Conservation (phyloP, 2,888 invertebrate genomes). For the Psococerastis gibbosa region DNA sequence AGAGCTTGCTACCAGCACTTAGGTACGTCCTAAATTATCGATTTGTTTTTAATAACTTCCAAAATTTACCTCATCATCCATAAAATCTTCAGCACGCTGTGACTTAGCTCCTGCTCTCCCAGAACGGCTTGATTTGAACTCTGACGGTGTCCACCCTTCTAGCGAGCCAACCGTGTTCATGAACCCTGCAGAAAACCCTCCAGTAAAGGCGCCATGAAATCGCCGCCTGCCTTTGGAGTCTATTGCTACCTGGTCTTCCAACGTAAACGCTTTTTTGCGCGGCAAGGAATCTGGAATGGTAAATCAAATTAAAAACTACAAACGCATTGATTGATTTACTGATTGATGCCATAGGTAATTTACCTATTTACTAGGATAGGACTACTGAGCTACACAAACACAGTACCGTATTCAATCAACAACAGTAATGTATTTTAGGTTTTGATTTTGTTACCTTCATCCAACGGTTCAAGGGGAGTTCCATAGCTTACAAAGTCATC, state of each 20-base stretch:
- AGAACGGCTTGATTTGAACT: constrained; percentile 72
- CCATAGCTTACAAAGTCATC: constrained; percentile 55
- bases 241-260: constrained; percentile 75
- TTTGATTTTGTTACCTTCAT: constrained; percentile 74
- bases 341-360: constrained; percentile 12
- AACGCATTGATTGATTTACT: constrained; percentile 1
- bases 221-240: constrained; percentile 76
- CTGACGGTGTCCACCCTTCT: constrained; percentile 85
- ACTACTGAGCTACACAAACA: no score
- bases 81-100: constrained; percentile 79
- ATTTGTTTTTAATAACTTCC: no score
- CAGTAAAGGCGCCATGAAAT: constrained; percentile 98
- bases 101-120: constrained; percentile 38
- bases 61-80: constrained; percentile 86
- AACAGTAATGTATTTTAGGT: no score
- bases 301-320: constrained; percentile 16
- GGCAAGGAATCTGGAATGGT: constrained; percentile 47
- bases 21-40: no score
- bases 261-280: constrained; percentile 54
- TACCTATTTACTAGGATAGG: no score
- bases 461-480: constrained; percentile 58
- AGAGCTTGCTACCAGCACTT: not conserved
- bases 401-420: no score
- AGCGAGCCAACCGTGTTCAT: constrained; percentile 91
- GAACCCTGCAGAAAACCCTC: constrained; percentile 94